phyloP scores from a whole-genome alignment of 2,888 invertebrate genomes.

The Leucoma salicis region DNA sequence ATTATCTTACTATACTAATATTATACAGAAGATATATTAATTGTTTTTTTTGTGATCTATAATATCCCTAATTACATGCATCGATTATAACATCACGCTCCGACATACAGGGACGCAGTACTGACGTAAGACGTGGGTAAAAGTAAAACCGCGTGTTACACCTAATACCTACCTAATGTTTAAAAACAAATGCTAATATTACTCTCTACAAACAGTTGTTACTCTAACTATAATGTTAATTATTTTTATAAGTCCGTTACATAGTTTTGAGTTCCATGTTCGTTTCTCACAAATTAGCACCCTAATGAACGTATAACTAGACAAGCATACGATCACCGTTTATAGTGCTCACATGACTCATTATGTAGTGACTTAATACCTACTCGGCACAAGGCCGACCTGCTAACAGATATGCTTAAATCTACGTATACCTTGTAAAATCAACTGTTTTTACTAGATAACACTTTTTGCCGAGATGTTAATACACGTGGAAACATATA shows the following conservation, averaged over 20 bases:
- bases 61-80: too few relatives aligned
- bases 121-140: too few relatives aligned
- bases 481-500: not conserved
- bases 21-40: too few relatives aligned
- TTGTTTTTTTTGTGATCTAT: too few relatives aligned
- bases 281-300: slow-evolving; percentile 33
- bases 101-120: too few relatives aligned
- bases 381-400: slow-evolving; percentile 26
- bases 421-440: slow-evolving; percentile 18
- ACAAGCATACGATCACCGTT: slow-evolving; percentile 31
- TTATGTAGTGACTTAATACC: slow-evolving; percentile 48
- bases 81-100: too few relatives aligned
- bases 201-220: too few relatives aligned
- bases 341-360: slow-evolving; percentile 45
- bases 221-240: not conserved
- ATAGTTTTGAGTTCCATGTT: not conserved
- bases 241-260: not conserved
- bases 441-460: slow-evolving; percentile 32
- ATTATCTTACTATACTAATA: too few relatives aligned
- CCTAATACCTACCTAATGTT: too few relatives aligned
- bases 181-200: too few relatives aligned
- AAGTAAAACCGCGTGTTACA: too few relatives aligned
- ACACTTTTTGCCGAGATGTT: slow-evolving; percentile 22
- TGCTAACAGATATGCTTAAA: slow-evolving; percentile 22
- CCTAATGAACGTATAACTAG: slow-evolving; percentile 13